Conservation (phyloP, 2,113 vertebrate species). For the Oncorhynchus clarkii region DNA sequence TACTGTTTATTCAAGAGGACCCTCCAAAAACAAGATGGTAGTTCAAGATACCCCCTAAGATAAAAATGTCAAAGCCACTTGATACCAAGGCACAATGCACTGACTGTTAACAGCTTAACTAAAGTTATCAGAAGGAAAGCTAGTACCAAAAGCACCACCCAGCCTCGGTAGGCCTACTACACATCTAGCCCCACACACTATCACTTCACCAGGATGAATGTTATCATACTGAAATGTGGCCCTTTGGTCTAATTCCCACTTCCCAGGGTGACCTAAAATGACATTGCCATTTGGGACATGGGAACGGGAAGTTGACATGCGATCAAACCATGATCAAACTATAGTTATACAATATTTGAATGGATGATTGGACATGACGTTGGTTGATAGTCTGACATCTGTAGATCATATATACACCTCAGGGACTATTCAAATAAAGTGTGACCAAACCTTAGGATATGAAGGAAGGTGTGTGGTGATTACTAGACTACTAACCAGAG, state of each 20-base stretch:
- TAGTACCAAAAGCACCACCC: no score
- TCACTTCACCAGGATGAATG: background rate
- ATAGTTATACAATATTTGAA: background rate
- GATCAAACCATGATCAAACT: background rate
- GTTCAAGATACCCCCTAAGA: no score
- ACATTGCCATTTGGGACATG: background rate
- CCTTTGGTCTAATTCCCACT: background rate
- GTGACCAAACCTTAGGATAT: background rate
- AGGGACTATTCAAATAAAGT: no score
- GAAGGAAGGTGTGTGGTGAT: background rate
- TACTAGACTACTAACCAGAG: constrained; percentile 63
- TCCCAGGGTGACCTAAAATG: background rate
- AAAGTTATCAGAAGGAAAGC: no score
- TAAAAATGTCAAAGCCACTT: background rate
- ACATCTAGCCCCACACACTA: background rate
- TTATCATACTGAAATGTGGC: background rate
- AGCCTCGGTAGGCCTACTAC: no score
- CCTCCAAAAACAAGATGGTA: no score
- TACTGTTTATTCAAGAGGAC: no score
- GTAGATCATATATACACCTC: no score
- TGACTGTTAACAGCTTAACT: background rate
- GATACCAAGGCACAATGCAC: background rate
- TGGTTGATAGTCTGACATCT: no score
- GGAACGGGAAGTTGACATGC: background rate
- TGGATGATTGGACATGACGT: no score